Evolutionary conservation across 2,888 invertebrate genomes (phyloP), one percentile per base, ranked within the genome.

Genomic region (Notodonta ziczac): DNA sequence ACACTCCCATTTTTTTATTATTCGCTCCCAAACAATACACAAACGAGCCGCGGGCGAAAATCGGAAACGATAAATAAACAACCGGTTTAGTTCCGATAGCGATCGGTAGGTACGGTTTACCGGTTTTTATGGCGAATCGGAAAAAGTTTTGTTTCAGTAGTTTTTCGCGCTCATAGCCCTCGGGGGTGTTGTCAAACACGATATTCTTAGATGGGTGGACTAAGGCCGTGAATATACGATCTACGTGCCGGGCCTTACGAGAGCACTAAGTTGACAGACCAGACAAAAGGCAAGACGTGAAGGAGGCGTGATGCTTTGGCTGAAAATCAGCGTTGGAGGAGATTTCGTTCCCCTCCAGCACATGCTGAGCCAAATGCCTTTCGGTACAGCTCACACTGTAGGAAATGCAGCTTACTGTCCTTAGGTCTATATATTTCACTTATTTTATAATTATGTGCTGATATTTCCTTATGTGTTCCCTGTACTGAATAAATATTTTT

Each of bases 101-200:
- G 60, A 74, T 68, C 69, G 62, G 66, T 61, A 66, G 62, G 66
- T 61, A 66, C 65, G 66, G 65, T 72, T 74, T 72, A 72, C 70
- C 73, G 63, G 68, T 70, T 75, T 74, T 75, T 70, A 66, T 70
- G 65, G 63, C 62, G 67, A 75, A 75, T 67, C 65, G 70, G 67
- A 58, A 70, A 75, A 77, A 53, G 60, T 74, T 77, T 67, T 60
- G 71, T 71, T 73, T 63, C 59, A 63, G 60, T 60, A 60, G 52
- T 66, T 71, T 70, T 77, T 65, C 64, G 56, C 53, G 53, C 24
- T 42, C 48, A 16, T 62, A n/a, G 9, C 60, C 67, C 74, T 60
- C 67, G 56, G 32, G 72, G 75, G 76, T 65, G 65, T 66, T 74
- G 70, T 74, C 66, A 66, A 62, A 69, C 59, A 59, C 9, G 62